Base-by-base conservation (phyloP, 2,113 vertebrate species). In the Laticauda colubrina region DNA sequence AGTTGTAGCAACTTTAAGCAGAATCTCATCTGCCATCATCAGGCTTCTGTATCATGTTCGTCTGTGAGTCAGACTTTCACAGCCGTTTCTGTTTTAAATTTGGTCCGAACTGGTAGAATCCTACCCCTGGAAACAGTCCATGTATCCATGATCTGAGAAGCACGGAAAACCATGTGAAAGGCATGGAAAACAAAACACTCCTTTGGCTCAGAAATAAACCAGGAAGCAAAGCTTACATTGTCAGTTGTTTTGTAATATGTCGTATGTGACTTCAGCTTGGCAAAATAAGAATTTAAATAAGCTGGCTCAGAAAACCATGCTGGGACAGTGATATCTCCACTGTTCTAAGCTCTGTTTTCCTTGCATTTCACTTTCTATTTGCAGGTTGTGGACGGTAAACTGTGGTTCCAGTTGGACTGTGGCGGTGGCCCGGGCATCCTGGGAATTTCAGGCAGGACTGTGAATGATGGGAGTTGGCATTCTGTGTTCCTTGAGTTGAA, bases 381-480 rank as follows among this genome's bases (percentile, higher is more conserved):
- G 1, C 97, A 99, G 99, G 97, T 99, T 81, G 97, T 98, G n/a
- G 98, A 99, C 0, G 98, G 99, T 86, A 98, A 98, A 94, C 97
- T 99, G 94, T 99, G 98, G 98, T 99, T 99, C 97, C 98, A 99
- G 97, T 88, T 99, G 96, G 98, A 99, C 95, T 99, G 99, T 0
- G 98, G 97, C 53, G 97, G 94, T 2, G 97, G 97, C 89, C 98
- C 98, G 0, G 98, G 98, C 56, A 98, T 98, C 97, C 91, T 99
- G 95, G 99, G 99, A 12, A 98, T 99, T 96, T 99, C 99, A 0
- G 98, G 98, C 59, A 98, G 98, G 1, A 97, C 98, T 0, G 98
- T 99, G 90, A 99, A 98, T 0, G 99, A 99, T 0, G 99, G 99
- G 39, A 98, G 96, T 97, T 99, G 99, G 99, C 99, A 99, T 96